These are phyloP conservation scores for Phalloptychus januarius DNA, from an alignment of 2,797 vertebrate species.

Conservation along the genomic window DNA sequence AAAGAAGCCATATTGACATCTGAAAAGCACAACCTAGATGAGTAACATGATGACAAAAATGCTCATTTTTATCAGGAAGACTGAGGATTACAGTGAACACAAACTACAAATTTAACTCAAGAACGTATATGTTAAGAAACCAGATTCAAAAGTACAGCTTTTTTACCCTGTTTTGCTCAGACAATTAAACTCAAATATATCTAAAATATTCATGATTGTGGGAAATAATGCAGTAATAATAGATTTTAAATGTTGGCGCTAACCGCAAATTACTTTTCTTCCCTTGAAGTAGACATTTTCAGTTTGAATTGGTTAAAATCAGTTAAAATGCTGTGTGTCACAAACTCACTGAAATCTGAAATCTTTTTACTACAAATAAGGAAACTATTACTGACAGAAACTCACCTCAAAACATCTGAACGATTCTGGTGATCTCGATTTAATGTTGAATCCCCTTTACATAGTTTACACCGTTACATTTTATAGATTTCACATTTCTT, in stretches of 20 bases:
- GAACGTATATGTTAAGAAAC: not conserved
- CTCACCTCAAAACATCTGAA: not conserved
- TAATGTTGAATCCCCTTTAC: not conserved
- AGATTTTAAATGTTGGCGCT: not conserved
- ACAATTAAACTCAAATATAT: not conserved
- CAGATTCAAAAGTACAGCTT: not conserved
- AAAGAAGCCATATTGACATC: too few species aligned
- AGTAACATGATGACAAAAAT: not conserved
- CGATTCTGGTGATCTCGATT: not conserved
- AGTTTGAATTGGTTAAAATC: not conserved
- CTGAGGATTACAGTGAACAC: not conserved
- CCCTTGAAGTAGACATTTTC: not conserved
- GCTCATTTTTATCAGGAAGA: not conserved
- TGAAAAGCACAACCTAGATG: not conserved
- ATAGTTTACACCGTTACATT: not conserved
- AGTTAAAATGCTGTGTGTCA: not conserved
- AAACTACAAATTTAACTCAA: not conserved
- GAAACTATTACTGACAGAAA: not conserved
- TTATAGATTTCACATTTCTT: not conserved
- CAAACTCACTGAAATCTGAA: not conserved
- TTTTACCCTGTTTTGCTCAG: not conserved
- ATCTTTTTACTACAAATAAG: not conserved
- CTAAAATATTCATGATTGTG: not conserved
- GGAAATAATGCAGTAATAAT: not conserved
- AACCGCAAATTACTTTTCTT: not conserved